A percentile compares a stretch with the other conserved stretches of the same genome.
Evolutionary conservation across 2,888 invertebrate species (phyloP).

Genomic region (Mythimna lalbum): DNA sequence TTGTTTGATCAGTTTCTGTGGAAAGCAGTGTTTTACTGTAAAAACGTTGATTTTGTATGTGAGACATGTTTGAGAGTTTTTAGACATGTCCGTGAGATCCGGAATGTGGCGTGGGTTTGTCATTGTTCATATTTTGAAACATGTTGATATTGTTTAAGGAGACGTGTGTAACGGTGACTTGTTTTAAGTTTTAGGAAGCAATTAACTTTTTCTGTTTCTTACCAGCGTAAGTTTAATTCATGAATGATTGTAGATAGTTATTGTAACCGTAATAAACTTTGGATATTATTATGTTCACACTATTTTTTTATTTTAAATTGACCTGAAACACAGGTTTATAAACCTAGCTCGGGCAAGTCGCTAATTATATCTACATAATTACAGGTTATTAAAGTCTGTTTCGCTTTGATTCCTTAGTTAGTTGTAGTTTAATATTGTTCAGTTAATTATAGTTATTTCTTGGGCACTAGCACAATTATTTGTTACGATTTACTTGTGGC

Average conservation of each 20-base stretch:
- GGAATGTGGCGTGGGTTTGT: conserved; percentile 42
- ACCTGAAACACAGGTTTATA: too few species aligned
- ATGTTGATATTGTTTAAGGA: conserved; percentile 13
- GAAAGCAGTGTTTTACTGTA: conserved; percentile 3
- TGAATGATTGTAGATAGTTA: too few species aligned
- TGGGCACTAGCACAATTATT: too few species aligned
- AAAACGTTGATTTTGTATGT: conserved; percentile 44
- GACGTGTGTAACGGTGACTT: conserved; percentile 7
- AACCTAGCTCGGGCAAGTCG: too few species aligned
- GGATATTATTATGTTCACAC: not conserved
- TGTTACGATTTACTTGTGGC: too few species aligned
- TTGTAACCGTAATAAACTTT: too few species aligned
- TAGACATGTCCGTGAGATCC: conserved; percentile 43
- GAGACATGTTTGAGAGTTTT: conserved; percentile 35
- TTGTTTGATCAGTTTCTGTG: conserved; percentile 14
- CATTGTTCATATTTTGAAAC: conserved; percentile 50
- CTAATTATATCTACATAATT: too few species aligned
- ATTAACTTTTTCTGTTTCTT: not conserved
- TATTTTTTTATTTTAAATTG: not conserved
- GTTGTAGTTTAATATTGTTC: too few species aligned
- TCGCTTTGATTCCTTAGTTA: too few species aligned
- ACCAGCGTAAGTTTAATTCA: not conserved
- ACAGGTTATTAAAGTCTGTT: too few species aligned
- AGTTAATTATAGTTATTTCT: too few species aligned
- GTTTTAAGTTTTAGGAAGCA: not conserved